Conservation (phyloP, 2,797 vertebrate species). For the Carduelis carduelis region DNA sequence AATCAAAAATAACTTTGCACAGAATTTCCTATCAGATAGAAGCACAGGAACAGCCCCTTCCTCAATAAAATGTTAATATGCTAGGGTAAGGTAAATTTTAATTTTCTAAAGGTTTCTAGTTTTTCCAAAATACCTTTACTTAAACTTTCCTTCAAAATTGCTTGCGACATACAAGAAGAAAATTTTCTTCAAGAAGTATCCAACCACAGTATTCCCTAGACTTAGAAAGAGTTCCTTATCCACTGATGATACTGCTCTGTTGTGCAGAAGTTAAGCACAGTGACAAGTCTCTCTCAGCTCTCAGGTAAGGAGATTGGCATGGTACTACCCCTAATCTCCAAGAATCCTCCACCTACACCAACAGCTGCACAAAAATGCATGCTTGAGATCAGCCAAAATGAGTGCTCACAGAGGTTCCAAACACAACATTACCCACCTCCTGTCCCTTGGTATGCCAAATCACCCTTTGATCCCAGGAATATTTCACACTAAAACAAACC, state of each 20-base stretch:
- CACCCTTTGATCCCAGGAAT: neutral
- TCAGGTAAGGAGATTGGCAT: neutral
- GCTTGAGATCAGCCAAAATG: neutral
- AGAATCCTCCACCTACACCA: neutral
- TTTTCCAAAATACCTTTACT: neutral
- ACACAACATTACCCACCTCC: neutral
- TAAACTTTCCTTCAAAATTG: neutral
- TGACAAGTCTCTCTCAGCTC: neutral
- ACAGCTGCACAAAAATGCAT: neutral
- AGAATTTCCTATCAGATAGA: neutral
- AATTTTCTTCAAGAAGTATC: neutral
- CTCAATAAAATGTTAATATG: neutral
- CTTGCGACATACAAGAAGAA: neutral
- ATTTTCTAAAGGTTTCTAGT: neutral
- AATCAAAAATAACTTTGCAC: neutral
- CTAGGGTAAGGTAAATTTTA: neutral
- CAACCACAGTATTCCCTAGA: neutral
- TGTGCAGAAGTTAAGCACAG: neutral
- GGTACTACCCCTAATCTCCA: neutral
- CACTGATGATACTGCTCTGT: fast-evolving
- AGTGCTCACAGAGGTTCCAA: neutral
- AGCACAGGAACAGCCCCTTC: neutral
- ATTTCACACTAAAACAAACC: neutral
- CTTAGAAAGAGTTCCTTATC: neutral
- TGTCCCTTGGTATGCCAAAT: neutral